phyloP scores from a whole-genome alignment of 2,888 invertebrate species.

The Dermolepida albohirtum region DNA sequence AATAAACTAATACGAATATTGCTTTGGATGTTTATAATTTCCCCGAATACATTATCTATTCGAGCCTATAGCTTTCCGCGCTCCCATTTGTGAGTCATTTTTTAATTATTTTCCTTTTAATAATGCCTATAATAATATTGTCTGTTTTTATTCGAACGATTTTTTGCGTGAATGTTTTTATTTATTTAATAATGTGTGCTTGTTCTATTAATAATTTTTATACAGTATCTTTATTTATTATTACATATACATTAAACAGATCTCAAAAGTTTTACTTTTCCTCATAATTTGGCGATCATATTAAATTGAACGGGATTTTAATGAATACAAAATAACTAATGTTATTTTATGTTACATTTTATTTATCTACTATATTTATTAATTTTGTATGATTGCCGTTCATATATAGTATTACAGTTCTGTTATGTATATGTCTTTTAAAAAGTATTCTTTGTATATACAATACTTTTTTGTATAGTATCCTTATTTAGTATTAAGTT shows the following conservation, averaged over 20 bases:
- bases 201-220: constrained; percentile 32
- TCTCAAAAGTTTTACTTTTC: constrained; percentile 4
- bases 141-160: background rate
- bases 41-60: no score
- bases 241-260: constrained; percentile 26
- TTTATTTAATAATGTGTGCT: constrained; percentile 27
- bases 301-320: constrained; percentile 36
- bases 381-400: constrained; percentile 17
- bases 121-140: constrained; percentile 13
- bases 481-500: constrained; percentile 51
- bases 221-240: constrained; percentile 30
- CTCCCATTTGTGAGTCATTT: no score
- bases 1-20: no score
- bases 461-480: constrained; percentile 46
- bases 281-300: background rate
- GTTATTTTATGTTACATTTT: constrained; percentile 37
- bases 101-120: background rate
- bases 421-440: constrained; percentile 34
- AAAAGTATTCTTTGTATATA: constrained; percentile 38
- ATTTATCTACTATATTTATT: constrained; percentile 40
- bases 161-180: constrained; percentile 9
- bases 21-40: no score
- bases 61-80: no score
- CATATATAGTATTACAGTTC: constrained; percentile 37
- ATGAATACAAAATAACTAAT: background rate